Base-by-base conservation (phyloP, 2,888 invertebrate genomes). In the Pseudanteris insignis region DNA sequence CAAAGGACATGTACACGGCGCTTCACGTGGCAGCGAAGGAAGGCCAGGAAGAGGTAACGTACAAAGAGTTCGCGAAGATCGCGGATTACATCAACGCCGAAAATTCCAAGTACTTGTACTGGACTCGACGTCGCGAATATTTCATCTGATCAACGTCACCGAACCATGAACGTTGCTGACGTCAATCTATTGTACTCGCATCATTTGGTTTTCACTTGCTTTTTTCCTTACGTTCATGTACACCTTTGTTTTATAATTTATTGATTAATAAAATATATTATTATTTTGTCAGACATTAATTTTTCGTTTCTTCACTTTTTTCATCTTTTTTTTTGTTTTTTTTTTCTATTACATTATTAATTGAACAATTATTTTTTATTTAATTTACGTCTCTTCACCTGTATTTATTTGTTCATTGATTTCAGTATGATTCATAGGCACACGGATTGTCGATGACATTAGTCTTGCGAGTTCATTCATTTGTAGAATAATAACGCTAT, bases 11-110 rank as follows among this genome's bases (percentile, higher is more conserved):
- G 74, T 98, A 98, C 82, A 96, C 97, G 1, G 93, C 97, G 0
- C 83, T 98, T 24, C 98, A 98, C 79, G 96, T 98, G 70, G 96
- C 97, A 2, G 94, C 96, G 40, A 98, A 98, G 81, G 96, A 97
- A 80, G 96, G 96, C 67, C 85, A 83, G 69, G 78, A 80, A 68
- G 79, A 80, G 79, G 79, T 80, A 79, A 79, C 76, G 75, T 77
- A 77, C 73, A 77, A 74, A 71, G 77, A 78, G 59, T 66, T 75
- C 65, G 67, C 69, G 51, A 71, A 72, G 67, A 75, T 81, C 66
- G 75, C 71, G 54, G 76, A 77, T 62, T 64, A 74, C 70, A 71
- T 81, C 67, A 71, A 76, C 62, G 65, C 68, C 25, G 70, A 72
- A 62, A 80, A 78, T 67, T 70, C 70, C 24, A 70, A 75, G 58